Conservation (phyloP, 1,140 invertebrate species). For the Trigoniulus corallinus region DNA sequence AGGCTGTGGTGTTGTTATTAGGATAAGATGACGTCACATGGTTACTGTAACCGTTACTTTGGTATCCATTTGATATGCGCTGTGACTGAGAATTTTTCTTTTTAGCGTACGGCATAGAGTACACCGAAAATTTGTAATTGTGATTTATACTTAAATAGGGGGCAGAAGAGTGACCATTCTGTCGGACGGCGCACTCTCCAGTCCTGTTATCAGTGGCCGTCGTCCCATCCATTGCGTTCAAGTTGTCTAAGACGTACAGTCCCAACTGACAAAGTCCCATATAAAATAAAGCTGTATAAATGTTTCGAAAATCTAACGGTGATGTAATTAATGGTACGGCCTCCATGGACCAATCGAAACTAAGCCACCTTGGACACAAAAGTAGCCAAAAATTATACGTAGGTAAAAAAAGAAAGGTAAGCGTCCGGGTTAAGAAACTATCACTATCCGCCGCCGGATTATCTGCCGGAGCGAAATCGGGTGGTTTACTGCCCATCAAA, state of each 20-base stretch:
- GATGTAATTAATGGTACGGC: slow-evolving; percentile 61
- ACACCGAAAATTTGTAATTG: not conserved
- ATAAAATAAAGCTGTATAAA: slow-evolving; percentile 54
- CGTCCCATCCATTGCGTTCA: not conserved
- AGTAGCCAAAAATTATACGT: slow-evolving; percentile 69
- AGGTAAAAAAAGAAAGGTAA: slow-evolving; percentile 77
- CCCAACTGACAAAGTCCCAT: slow-evolving; percentile 12
- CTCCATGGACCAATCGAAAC: slow-evolving; percentile 94
- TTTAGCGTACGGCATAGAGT: not conserved
- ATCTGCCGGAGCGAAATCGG: slow-evolving; percentile 24
- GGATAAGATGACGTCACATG: not conserved
- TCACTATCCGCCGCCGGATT: slow-evolving; percentile 28
- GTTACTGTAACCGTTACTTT: not conserved
- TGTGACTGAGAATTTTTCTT: not conserved
- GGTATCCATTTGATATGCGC: not conserved
- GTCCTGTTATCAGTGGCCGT: not conserved
- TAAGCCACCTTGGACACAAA: slow-evolving; percentile 59
- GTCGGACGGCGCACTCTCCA: slow-evolving; percentile 1
- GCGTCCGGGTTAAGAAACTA: slow-evolving; percentile 24
- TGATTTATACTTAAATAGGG: not conserved
- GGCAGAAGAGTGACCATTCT: not conserved
- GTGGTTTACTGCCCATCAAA: slow-evolving; percentile 20
- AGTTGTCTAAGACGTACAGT: slow-evolving; percentile 4
- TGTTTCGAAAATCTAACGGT: slow-evolving; percentile 53
- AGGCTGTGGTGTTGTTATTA: not conserved